Base-by-base conservation (phyloP, 2,113 vertebrate species). In the Psephotus haematonotus region DNA sequence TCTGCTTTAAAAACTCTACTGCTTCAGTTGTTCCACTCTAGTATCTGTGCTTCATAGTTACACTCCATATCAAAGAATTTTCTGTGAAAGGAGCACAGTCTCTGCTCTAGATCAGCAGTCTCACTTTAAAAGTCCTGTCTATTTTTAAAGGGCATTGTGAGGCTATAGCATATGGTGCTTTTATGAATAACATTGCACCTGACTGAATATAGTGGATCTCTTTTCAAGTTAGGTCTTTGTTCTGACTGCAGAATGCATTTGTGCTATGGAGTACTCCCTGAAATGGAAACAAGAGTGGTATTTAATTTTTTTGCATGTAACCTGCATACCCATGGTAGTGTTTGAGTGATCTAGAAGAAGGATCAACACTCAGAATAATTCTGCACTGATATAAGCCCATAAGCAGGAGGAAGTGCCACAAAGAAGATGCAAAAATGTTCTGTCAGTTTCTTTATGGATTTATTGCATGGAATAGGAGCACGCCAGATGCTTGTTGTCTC, bases 61-160 rank as follows among this genome's bases (percentile, higher is more conserved):
- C 1, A 4, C 43, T 83, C 59, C 35, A 8, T 35, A 53, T 28
- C 0, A 0, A 82, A 65, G n/a, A 59, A 9, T 80, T 22, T 60
- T 39, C 57, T 55, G 2, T 68, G 55, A 80, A 83, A 68, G 53
- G 44, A 41, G 11, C 47, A 11, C 49, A 28, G 19, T 33, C 28
- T 63, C 31, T 92, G 67, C 68, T 88, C 53, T 79, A 90, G 49
- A 70, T 90, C 71, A 67, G 46, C 39, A 37, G 52, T 81, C 55
- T 83, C 44, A 55, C 55, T 95, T 82, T 55, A 43, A 60, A 86
- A 59, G 55, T 78, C 70, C 50, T 72, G 90, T 60, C 47, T 90
- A 6, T 85, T 82, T 96, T 90, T 94, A 59, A 94, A 83, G 68
- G 55, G 43, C 50, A 50, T 60, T 25, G 17, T 65, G n/a, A 88